Evolutionary conservation across 2,797 vertebrate genomes (phyloP).

Genomic region (Coluber constrictor): DNA sequence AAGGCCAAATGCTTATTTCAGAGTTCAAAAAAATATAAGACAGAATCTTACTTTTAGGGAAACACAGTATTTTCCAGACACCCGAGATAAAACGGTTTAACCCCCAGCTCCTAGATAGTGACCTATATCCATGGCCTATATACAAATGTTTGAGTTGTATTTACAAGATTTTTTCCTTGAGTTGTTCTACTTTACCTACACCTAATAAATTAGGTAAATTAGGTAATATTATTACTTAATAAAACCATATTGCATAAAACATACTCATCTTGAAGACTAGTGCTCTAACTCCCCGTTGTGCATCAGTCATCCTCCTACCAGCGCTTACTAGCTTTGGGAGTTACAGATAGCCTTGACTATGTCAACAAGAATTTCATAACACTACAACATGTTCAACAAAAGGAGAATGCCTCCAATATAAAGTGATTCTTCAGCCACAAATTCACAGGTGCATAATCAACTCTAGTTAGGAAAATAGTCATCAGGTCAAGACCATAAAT

Average conservation of each 20-base stretch:
- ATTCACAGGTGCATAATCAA: not conserved
- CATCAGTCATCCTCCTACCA: not conserved
- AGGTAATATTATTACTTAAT: not conserved
- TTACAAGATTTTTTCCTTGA: not conserved
- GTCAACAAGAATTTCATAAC: not conserved
- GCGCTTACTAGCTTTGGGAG: not conserved
- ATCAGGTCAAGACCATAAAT: not conserved
- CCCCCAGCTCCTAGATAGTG: not conserved
- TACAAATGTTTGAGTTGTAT: not conserved
- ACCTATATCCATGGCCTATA: not conserved
- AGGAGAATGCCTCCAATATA: not conserved
- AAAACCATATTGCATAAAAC: not conserved
- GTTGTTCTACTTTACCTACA: not conserved
- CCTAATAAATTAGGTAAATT: not conserved
- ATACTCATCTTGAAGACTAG: not conserved
- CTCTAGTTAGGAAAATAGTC: not conserved
- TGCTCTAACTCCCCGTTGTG: not conserved
- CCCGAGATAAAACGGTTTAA: not conserved
- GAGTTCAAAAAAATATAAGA: too few species aligned
- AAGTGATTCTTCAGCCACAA: not conserved
- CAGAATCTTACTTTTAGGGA: too few species aligned
- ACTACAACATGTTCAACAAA: not conserved
- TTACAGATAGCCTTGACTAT: not conserved
- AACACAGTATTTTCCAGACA: not conserved
- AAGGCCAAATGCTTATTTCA: too few species aligned